phyloP scores from a whole-genome alignment of 2,888 invertebrate genomes.

The Cerastis leucographa region DNA sequence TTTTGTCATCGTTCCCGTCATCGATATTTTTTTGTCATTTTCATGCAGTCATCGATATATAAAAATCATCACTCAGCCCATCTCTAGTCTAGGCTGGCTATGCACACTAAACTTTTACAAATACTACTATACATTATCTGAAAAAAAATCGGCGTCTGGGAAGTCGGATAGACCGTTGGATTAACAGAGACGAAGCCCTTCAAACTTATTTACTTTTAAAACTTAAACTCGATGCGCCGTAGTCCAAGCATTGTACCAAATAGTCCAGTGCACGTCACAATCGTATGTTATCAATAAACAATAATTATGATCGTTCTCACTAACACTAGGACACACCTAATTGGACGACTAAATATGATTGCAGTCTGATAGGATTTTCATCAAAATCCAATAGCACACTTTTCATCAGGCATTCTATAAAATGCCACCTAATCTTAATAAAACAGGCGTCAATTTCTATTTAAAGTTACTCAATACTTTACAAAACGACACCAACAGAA shows the following conservation, averaged over 20 bases:
- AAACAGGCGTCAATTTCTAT: not conserved
- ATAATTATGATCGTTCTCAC: not conserved
- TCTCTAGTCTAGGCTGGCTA: not conserved
- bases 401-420: not conserved
- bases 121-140: not conserved
- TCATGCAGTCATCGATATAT: too few species aligned
- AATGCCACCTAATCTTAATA: not conserved
- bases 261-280: conserved; percentile 18
- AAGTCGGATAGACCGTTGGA: not conserved
- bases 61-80: too few species aligned
- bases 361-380: not conserved
- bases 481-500: conserved; percentile 2
- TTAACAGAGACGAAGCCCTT: not conserved
- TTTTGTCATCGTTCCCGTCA: too few species aligned
- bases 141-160: not conserved
- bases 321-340: not conserved
- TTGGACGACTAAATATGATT: not conserved
- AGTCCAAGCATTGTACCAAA: not conserved
- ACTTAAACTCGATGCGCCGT: not conserved
- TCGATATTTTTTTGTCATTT: too few species aligned
- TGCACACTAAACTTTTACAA: not conserved
- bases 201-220: too few species aligned
- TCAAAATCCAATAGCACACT: not conserved
- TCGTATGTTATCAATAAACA: not conserved
- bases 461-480: conserved; percentile 2